phyloP scores from a whole-genome alignment of 2,113 vertebrate genomes.

The Andinoacara biseriatus region DNA sequence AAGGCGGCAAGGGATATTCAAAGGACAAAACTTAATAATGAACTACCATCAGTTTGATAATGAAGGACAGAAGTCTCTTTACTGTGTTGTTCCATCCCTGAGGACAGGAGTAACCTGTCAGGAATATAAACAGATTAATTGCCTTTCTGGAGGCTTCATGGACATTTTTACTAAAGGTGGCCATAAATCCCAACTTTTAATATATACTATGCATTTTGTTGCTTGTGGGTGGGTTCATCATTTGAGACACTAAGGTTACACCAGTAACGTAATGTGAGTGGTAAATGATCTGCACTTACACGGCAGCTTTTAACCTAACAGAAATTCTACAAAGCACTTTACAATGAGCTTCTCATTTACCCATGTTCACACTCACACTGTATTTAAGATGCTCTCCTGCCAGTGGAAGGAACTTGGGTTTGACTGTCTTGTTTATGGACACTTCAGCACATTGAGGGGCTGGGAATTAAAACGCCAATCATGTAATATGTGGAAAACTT shows the following conservation, averaged over 20 bases:
- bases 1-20: slow-evolving; percentile 14
- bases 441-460: neutral
- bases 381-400: neutral
- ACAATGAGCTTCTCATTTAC: no score
- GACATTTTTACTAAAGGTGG: slow-evolving; percentile 43
- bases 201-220: neutral
- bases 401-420: neutral
- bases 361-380: neutral
- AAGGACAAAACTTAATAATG: slow-evolving; percentile 40
- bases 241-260: neutral
- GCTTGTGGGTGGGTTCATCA: neutral
- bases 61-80: slow-evolving; percentile 32
- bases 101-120: slow-evolving; percentile 22
- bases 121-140: slow-evolving; percentile 62
- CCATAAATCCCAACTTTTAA: neutral
- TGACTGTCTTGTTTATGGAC: neutral
- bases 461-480: neutral
- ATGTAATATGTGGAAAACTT: neutral
- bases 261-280: neutral
- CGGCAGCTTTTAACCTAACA: neutral
- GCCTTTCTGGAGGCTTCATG: slow-evolving; percentile 47
- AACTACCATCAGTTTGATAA: slow-evolving; percentile 39
- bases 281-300: neutral
- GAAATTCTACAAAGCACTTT: neutral
- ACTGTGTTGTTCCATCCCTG: slow-evolving; percentile 29